Base-by-base conservation (phyloP, 2,113 vertebrate genomes). In the Melanocharis versteri region DNA sequence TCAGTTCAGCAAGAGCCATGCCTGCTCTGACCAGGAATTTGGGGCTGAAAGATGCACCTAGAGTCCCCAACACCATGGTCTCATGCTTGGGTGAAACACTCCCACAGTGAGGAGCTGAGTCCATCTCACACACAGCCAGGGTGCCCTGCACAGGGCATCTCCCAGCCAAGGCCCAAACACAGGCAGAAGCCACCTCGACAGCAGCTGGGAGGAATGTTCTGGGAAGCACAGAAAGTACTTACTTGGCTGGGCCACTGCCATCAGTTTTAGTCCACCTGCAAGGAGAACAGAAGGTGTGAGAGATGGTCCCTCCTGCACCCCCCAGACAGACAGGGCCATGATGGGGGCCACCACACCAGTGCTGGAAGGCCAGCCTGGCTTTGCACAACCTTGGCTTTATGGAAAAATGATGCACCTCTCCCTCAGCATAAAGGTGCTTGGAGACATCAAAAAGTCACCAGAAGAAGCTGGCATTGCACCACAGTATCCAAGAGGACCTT, bases 241-340 rank as follows among this genome's bases (percentile, higher is more conserved):
- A 97, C 96, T 95, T 97, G 45, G 96, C 96, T 76, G 96, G 93
- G 56, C 94, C 78, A 0, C 87, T 93, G 81, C 95, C 81, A 2
- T 97, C 96, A 58, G 77, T 89, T 94, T 97, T 97, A 94, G 94
- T 96, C 96, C 96, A 97, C 78, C 96, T 97, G 89, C 81, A 85
- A 94, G 11, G 54, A 89, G 18, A 94, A 89, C 10, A 95, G 14
- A 64, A 89, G 40, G 6, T 53, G 37, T 96, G 44, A 94, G 56
- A 27, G 13, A 65, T 42, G 19, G 39, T 73, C 61, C n/a, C 31
- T 90, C 15, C 73, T 60, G 47, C 21, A 40, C 4, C 26, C 26
- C 51, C 58, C 13, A 56, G 69, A 66, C 16, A 76, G 26, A 93
- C 6, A 68, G 20, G 15, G 24, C 28, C 6, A 2, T 23, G 45